Evolutionary conservation across 2,888 invertebrate genomes (phyloP).

Genomic region (Clunio marinus): DNA sequence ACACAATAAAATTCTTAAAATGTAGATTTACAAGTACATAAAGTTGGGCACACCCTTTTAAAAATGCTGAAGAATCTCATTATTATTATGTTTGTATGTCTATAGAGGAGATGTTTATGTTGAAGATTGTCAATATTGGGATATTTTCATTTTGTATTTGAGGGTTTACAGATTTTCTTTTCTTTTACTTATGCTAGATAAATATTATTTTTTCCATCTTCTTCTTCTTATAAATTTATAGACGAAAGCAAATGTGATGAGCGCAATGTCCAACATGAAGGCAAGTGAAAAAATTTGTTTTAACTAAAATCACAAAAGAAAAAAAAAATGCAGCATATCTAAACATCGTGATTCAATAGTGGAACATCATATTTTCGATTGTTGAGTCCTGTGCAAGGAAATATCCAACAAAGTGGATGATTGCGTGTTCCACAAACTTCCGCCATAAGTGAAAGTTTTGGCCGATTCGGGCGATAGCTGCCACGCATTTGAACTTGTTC

Average conservation of each 20-base stretch:
- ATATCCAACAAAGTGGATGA: constrained; percentile 66
- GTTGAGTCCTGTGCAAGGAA: constrained; percentile 61
- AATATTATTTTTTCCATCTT: too few species aligned
- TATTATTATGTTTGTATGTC: not conserved
- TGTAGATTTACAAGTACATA: not conserved
- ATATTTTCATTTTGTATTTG: not conserved
- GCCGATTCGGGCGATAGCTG: constrained; percentile 60
- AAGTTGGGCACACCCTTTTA: not conserved
- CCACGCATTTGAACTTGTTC: constrained; percentile 71
- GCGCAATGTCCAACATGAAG: too few species aligned
- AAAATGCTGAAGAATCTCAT: not conserved
- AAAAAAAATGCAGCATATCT: constrained; percentile 38
- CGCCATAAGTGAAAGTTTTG: constrained; percentile 61
- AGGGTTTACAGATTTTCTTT: too few species aligned
- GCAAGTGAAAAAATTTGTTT: too few species aligned
- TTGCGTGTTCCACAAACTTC: constrained; percentile 72
- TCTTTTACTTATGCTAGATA: too few species aligned
- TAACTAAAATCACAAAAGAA: not conserved
- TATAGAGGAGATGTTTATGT: not conserved
- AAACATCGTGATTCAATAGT: constrained; percentile 51
- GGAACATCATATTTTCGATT: constrained; percentile 47
- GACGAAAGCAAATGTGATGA: too few species aligned
- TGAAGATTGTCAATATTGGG: constrained; percentile 1
- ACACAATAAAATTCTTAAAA: constrained; percentile 10
- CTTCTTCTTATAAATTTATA: too few species aligned